Conservation (phyloP, 2,113 vertebrate genomes). For the Chrysemys picta region DNA sequence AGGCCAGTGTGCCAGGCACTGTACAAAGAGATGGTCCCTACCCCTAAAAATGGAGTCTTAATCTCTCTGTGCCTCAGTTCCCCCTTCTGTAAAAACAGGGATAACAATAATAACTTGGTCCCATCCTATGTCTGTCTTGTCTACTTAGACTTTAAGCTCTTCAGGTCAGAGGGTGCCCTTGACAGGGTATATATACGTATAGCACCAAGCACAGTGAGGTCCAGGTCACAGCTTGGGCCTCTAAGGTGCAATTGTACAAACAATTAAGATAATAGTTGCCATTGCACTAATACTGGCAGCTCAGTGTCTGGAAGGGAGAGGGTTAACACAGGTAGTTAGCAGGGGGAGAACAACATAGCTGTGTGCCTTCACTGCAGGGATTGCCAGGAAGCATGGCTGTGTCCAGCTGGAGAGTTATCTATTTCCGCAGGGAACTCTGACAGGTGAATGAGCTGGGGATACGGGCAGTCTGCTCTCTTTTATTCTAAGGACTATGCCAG, state of each 20-base stretch:
- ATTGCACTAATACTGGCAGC: accelerated
- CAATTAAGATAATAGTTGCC: accelerated
- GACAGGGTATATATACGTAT: too few species aligned
- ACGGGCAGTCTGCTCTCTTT: accelerated
- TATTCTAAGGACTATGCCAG: accelerated
- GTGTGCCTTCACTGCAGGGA: background rate
- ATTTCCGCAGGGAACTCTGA: background rate
- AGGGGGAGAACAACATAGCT: background rate
- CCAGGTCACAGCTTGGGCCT: background rate
- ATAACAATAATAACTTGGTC: background rate
- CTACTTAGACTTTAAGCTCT: background rate
- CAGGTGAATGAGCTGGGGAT: background rate
- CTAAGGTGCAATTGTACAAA: background rate
- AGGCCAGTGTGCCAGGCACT: background rate
- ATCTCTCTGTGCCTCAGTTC: background rate
- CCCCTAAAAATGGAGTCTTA: background rate
- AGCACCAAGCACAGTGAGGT: too few species aligned
- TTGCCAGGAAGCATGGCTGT: background rate
- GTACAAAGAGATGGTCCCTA: background rate
- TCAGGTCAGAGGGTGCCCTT: background rate
- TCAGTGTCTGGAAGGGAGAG: background rate
- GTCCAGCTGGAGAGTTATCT: background rate
- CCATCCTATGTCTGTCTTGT: background rate
- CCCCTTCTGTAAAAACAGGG: background rate
- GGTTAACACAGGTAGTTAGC: accelerated